Conservation (phyloP, 2,888 invertebrate genomes). For the Frankliniella fusca region DNA sequence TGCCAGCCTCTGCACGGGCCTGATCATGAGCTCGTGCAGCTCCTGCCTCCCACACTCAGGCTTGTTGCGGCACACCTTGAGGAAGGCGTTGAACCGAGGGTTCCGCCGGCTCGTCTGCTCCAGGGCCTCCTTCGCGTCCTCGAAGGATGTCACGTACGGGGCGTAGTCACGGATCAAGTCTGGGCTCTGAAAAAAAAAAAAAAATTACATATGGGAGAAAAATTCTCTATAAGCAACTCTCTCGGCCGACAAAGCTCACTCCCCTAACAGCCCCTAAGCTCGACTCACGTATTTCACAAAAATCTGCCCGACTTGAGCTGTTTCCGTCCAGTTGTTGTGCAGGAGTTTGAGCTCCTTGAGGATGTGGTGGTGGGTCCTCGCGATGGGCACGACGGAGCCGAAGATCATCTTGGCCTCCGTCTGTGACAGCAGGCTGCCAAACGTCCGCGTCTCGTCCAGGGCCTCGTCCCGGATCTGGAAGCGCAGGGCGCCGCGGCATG, state of each 20-base stretch:
- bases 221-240: not conserved
- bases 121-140: slow-evolving; percentile 91
- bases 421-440: slow-evolving; percentile 72
- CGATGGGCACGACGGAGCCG: slow-evolving; percentile 88
- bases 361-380: slow-evolving; percentile 80
- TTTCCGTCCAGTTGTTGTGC: slow-evolving; percentile 79
- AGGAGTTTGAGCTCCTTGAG: slow-evolving; percentile 56
- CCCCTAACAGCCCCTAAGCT: not conserved
- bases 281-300: slow-evolving; percentile 66
- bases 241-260: no score
- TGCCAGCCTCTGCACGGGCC: slow-evolving; percentile 94
- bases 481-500: slow-evolving; percentile 23
- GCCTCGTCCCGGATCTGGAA: slow-evolving; percentile 85
- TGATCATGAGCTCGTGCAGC: slow-evolving; percentile 88
- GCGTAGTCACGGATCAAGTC: slow-evolving; percentile 90
- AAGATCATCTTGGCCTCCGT: slow-evolving; percentile 93
- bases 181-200: slow-evolving; percentile 54
- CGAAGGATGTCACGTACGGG: slow-evolving; percentile 95
- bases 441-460: no score
- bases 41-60: slow-evolving; percentile 94
- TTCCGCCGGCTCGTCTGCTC: slow-evolving; percentile 83
- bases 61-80: slow-evolving; percentile 87
- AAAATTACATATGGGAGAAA: not conserved
- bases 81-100: slow-evolving; percentile 91
- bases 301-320: slow-evolving; percentile 77